phyloP scores from a whole-genome alignment of 1,140 invertebrate species.

The Apis dorsata region DNA sequence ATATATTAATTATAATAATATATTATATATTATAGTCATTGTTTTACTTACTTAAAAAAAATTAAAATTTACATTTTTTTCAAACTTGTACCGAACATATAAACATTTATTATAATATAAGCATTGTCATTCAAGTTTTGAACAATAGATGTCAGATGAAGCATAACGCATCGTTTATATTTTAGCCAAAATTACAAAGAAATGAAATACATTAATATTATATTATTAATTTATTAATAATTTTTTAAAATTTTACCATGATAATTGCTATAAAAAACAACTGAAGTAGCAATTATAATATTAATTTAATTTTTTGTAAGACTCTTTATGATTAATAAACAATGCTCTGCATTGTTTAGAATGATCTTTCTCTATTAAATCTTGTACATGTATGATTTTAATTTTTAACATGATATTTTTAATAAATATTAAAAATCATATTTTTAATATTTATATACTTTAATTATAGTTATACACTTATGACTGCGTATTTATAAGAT shows the following conservation, averaged over 20 bases:
- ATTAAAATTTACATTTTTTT: too few relatives aligned
- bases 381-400: background rate
- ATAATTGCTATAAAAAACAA: background rate
- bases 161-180: too few relatives aligned
- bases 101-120: background rate
- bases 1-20: too few relatives aligned
- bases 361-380: background rate
- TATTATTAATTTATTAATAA: background rate
- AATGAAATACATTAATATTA: too few relatives aligned
- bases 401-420: background rate
- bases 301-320: too few relatives aligned
- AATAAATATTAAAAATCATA: too few relatives aligned
- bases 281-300: background rate
- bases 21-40: too few relatives aligned
- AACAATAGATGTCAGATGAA: conserved; percentile 7
- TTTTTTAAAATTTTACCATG: background rate
- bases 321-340: background rate
- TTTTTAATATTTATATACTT: too few relatives aligned
- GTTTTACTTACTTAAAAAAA: too few relatives aligned
- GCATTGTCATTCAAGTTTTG: background rate
- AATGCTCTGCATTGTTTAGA: too few relatives aligned
- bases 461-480: too few relatives aligned
- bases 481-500: too few relatives aligned
- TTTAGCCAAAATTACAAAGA: background rate
- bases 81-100: background rate